Evolutionary conservation across 2,113 vertebrate species (phyloP), one percentile per base, ranked within the genome.

Genomic region (Arenaria interpres): DNA sequence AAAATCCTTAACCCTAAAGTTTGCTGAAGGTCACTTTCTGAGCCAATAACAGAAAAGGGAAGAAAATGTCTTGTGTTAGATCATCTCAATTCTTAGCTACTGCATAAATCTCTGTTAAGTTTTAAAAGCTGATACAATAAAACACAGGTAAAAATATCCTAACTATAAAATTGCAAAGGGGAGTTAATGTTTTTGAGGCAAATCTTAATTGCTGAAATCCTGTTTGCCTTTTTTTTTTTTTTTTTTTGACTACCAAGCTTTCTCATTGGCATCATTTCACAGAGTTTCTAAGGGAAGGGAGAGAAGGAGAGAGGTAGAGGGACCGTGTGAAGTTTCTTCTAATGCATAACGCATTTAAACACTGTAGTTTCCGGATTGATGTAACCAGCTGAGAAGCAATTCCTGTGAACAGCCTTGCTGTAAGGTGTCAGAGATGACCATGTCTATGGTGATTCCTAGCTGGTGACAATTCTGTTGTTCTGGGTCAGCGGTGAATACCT

Each of bases 401-500:
- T 81, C 46, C 66, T 56, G 60, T 87, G 84, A 94, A 91, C 33
- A 95, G 67, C 79, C 90, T 92, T 83, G 89, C 85, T 88, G 53
- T 85, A 83, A 72, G 67, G 88, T 96, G 73, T 77, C 81, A 57
- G 85, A 96, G 92, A 96, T 96, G 96, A 92, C 93, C 73, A 95
- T 67, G 83, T 88, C 94, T 92, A 62, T 15, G 7, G 86, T 82
- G 92, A 96, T 97, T 96, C 95, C 97, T 96, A 92, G 88, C 93
- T 97, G 76, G 94, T 97, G 95, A 79, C 89, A 97, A 88, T 97
- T 96, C 97, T 97, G 97, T 97, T 97, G 97, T 96, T 96, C 97
- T 97, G 96, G 97, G 97, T 98, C 98, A 98, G 96, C 56, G 77
- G 88, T 86, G 97, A 98, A 97, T 98, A 97, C 94, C 78, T 98